Evolutionary conservation across 2,113 vertebrate species (phyloP).

Genomic region (Amblyopsis rosae): DNA sequence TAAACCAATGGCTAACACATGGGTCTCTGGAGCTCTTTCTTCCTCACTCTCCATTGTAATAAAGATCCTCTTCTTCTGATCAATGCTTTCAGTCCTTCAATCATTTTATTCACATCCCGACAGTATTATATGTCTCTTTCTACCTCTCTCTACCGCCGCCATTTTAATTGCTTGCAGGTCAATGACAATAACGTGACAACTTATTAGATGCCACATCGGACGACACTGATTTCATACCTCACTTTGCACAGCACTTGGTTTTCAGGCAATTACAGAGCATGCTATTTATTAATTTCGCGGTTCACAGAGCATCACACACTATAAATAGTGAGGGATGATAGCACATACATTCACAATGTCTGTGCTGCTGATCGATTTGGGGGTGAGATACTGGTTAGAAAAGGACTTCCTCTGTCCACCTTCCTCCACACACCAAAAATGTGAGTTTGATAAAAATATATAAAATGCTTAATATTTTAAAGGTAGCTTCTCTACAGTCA

Average conservation of each 20-base stretch:
- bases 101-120: constrained; percentile 35
- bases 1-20: constrained; percentile 22
- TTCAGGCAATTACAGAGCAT: constrained; percentile 78
- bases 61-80: constrained; percentile 52
- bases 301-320: constrained; percentile 76
- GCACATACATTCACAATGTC: constrained; percentile 69
- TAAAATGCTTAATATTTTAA: background rate
- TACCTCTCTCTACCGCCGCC: constrained; percentile 15
- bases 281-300: constrained; percentile 83
- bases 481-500: background rate
- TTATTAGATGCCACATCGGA: constrained; percentile 79
- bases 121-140: background rate
- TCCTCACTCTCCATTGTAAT: constrained; percentile 56
- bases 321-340: constrained; percentile 79
- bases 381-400: constrained; percentile 56
- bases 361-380: constrained; percentile 69
- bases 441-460: background rate
- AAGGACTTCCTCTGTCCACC: constrained; percentile 47
- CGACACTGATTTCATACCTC: constrained; percentile 74
- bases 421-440: background rate
- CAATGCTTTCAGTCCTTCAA: constrained; percentile 48
- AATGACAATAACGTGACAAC: constrained; percentile 80
- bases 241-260: constrained; percentile 70
- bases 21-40: constrained; percentile 15
- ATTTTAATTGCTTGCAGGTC: constrained; percentile 82